Evolutionary conservation across 2,797 vertebrate species (phyloP), one percentile per base, ranked within the genome.

Genomic region (Muraenolepis orangiensis): DNA sequence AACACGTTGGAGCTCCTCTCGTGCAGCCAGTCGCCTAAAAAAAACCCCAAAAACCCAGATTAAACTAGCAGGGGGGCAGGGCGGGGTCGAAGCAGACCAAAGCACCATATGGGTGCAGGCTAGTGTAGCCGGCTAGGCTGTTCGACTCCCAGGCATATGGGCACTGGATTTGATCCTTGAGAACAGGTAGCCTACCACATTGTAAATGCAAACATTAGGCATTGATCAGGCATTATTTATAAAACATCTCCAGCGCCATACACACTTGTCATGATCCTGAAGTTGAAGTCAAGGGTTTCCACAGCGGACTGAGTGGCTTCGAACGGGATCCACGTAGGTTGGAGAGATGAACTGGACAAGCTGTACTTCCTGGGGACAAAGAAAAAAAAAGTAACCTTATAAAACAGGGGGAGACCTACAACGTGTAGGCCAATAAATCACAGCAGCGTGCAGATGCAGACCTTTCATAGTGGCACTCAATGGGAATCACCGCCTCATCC

Each of bases 381-480:
- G 72, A 1, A 75, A 29, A 3, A 72, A 0, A 31, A 20, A 69
- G 31, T n/a, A n/a, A n/a, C 34, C 0, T n/a, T 13, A 61, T 6
- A 61, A 20, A 20, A 36, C 20, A n/a, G 20, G 31, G 31, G 34
- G 23, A 20, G 31, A n/a, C 23, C n/a, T 38, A 23, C 12, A 38
- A 70, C 69, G 12, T 14, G 20, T 3, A 16, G 4, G 68, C 68
- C 30, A 69, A 23, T 5, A 2, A 36, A 10, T 31, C 28, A 32
- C 7, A 8, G 69, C 23, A 42, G 36, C 57, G 18, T 7, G 18
- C 66, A 64, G 23, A 36, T 1, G n/a, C 71, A 11, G 7, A 94
- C 93, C 93, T 92, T 38, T 78, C 51, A 20, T 93, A 94, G 4
- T 91, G 88, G 72, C 93, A 94, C 76, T 92, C 91, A 3, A 94